Conservation (phyloP, 2,113 vertebrate species). For the Megalops atlanticus region DNA sequence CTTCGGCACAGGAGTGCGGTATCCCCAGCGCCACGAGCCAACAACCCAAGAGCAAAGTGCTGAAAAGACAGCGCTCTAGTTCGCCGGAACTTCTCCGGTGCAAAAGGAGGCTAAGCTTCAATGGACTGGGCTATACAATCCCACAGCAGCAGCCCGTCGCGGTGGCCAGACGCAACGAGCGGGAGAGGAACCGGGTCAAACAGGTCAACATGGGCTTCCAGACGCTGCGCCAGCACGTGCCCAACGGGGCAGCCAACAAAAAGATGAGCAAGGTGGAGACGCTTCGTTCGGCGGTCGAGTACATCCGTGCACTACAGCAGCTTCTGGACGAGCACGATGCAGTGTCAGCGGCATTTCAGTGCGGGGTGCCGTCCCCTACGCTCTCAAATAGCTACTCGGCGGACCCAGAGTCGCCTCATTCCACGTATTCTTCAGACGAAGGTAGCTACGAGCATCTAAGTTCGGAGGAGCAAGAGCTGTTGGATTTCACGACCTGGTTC, state of each 20-base stretch:
- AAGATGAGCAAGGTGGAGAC: slow-evolving; percentile 98
- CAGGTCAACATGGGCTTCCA: slow-evolving; percentile 85
- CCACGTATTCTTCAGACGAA: slow-evolving; percentile 86
- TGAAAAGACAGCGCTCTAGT: slow-evolving; percentile 58
- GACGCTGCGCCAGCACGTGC: slow-evolving; percentile 84
- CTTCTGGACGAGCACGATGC: slow-evolving; percentile 89
- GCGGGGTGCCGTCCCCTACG: slow-evolving; percentile 73
- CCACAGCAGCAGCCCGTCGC: slow-evolving; percentile 61
- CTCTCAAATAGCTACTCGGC: slow-evolving; percentile 67
- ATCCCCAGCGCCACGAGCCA: slow-evolving; percentile 38
- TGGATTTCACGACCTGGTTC: slow-evolving; percentile 91
- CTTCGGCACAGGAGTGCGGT: slow-evolving; percentile 59
- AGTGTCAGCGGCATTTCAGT: slow-evolving; percentile 78
- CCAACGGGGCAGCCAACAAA: slow-evolving; percentile 90
- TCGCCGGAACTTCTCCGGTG: slow-evolving; percentile 78
- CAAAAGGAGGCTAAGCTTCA: slow-evolving; percentile 70
- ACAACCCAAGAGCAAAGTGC: slow-evolving; percentile 66
- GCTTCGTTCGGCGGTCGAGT: slow-evolving; percentile 81
- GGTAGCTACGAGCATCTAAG: slow-evolving; percentile 85
- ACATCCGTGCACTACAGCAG: slow-evolving; percentile 85
- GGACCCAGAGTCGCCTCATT: slow-evolving; percentile 80
- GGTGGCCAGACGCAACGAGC: slow-evolving; percentile 80
- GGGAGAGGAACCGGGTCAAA: slow-evolving; percentile 82
- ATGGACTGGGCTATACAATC: slow-evolving; percentile 49
- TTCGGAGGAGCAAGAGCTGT: slow-evolving; percentile 84